A percentile compares a stretch with the other conserved stretches of the same genome.
These are phyloP conservation scores for Orussus abietinus DNA, from an alignment of 1,140 invertebrate species.

Conservation along the genomic window DNA sequence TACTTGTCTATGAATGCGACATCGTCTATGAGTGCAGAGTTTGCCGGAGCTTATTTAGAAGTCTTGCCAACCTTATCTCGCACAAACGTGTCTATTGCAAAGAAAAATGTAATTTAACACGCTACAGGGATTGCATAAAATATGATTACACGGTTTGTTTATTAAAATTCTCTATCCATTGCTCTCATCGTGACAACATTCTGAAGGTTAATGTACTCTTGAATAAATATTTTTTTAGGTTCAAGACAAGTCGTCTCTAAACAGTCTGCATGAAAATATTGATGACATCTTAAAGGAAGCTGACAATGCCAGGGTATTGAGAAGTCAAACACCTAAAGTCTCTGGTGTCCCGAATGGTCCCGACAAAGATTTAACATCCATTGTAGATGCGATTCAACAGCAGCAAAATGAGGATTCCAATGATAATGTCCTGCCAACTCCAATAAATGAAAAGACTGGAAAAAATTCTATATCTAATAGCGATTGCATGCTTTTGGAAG, in stretches of 20 bases:
- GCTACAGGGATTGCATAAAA: constrained; percentile 41
- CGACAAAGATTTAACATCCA: constrained; percentile 58
- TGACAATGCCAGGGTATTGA: constrained; percentile 42
- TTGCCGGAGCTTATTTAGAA: constrained; percentile 79
- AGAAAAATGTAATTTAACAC: constrained; percentile 51
- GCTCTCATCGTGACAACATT: not conserved
- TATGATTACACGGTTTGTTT: constrained; percentile 48
- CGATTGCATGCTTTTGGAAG: constrained; percentile 47
- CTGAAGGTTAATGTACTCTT: constrained; percentile 1
- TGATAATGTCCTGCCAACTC: constrained; percentile 6
- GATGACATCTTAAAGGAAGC: constrained; percentile 19
- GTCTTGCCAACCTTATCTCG: constrained; percentile 76
- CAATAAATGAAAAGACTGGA: constrained; percentile 19
- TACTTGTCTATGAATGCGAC: constrained; percentile 76
- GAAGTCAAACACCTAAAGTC: constrained; percentile 24
- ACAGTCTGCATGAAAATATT: constrained; percentile 3
- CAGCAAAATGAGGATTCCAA: constrained; percentile 36
- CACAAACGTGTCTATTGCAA: constrained; percentile 79
- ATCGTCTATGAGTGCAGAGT: constrained; percentile 81
- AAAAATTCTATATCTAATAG: constrained; percentile 15
- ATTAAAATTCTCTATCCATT: not conserved
- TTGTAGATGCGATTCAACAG: constrained; percentile 51
- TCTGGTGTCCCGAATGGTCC: too few species aligned
- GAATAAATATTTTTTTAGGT: constrained; percentile 2
- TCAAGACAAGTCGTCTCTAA: constrained; percentile 5